Evolutionary conservation across 2,113 vertebrate genomes (phyloP), one percentile per base, ranked within the genome.

Genomic region (Paramisgurnus dabryanus): DNA sequence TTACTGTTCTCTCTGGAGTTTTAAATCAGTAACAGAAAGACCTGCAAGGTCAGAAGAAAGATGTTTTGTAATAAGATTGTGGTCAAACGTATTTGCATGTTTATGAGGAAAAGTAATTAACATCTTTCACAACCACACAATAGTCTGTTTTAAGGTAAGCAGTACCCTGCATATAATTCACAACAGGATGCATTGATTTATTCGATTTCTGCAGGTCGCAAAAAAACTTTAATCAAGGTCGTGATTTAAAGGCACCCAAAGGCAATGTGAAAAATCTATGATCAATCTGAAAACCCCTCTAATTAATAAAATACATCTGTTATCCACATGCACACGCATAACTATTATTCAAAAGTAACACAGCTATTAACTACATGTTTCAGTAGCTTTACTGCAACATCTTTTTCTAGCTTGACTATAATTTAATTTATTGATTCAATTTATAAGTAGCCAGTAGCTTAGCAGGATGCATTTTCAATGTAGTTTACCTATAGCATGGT

Each of bases 201-300:
- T 58, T 58, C 6, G 55, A 58, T 58, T 18, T 58, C 55, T 58
- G 55, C 55, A 18, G 55, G 55, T 58, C 17, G 18, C 55, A 58
- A 58, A n/a, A 34, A 58, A 58, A 22, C 22, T 55, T 71, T 55
- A 55, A 55, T 34, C 68, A 75, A 75, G 41, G 57, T 47, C 41
- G 22, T 12, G 45, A 49, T 65, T 65, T 49, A 66, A 47, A 76
- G 27, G 17, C 55, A 40, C 7, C 9, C 5, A 12, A 58, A 53
- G 39, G 47, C 18, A 47, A 8, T 27, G 49, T 18, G 17, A 5
- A 66, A 67, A 77, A 45, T 73, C 71, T 43, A 61, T 47, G 5
- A 18, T 27, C 41, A 75, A 27, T 41, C 43, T 60, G 40, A 13
- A 12, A n/a, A 15, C 63, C 18, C 27, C 18, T 7, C 11, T 8